Evolutionary conservation across 2,888 invertebrate genomes (phyloP).

Genomic region (Coremacera marginata): DNA sequence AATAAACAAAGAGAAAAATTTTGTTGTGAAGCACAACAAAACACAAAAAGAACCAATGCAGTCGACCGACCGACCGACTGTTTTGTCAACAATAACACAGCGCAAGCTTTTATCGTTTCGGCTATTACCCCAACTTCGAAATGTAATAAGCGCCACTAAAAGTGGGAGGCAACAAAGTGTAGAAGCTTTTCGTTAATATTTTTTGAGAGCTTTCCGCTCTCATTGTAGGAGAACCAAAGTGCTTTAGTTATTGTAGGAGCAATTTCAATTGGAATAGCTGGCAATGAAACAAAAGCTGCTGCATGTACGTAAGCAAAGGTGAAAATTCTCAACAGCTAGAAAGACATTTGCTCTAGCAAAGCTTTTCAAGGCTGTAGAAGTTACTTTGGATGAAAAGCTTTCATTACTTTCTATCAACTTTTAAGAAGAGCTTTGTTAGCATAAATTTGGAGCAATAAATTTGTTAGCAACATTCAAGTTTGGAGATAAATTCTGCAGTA

Average conservation of each 20-base stretch:
- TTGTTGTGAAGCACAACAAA: too few species aligned
- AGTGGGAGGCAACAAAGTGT: neutral
- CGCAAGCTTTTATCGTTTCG: too few species aligned
- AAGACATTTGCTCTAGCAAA: neutral
- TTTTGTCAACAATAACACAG: too few species aligned
- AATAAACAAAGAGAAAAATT: too few species aligned
- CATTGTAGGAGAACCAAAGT: neutral
- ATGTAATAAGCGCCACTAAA: neutral
- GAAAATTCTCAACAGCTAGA: neutral
- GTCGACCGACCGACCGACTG: too few species aligned
- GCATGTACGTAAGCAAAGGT: constrained; percentile 8
- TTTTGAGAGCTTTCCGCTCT: neutral
- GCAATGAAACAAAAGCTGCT: neutral
- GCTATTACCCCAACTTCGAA: neutral
- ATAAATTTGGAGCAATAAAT: too few species aligned
- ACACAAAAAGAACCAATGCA: too few species aligned
- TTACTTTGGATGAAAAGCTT: neutral
- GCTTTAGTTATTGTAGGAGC: neutral
- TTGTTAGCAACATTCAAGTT: too few species aligned
- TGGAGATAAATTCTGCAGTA: too few species aligned
- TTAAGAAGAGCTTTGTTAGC: too few species aligned
- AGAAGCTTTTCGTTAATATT: neutral
- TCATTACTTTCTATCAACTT: neutral
- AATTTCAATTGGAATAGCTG: neutral
- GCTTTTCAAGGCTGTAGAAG: neutral